phyloP scores from a whole-genome alignment of 2,797 vertebrate species.

The Semaprochilodus insignis region DNA sequence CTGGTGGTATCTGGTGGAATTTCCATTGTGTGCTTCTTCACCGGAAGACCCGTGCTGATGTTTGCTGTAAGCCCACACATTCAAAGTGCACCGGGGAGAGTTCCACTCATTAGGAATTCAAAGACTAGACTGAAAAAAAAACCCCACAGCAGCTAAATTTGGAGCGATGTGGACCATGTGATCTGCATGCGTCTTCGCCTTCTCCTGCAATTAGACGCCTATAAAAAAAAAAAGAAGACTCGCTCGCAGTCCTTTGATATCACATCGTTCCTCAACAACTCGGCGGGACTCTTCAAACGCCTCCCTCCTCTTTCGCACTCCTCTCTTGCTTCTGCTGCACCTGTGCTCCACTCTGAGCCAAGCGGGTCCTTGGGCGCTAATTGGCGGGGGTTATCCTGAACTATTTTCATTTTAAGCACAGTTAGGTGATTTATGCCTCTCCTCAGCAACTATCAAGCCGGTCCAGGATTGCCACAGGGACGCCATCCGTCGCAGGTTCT shows the following conservation, averaged over 20 bases:
- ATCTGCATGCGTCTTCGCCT: constrained; percentile 56
- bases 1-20: not conserved
- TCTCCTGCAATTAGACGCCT: constrained; percentile 75
- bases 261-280: constrained; percentile 59
- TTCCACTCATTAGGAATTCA: constrained; percentile 63
- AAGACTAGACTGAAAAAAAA: constrained; percentile 58
- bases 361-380: constrained; percentile 27
- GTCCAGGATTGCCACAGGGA: not conserved
- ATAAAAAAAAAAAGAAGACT: constrained; percentile 58
- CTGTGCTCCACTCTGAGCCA: constrained; percentile 6
- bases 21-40: constrained; percentile 44
- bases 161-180: constrained; percentile 59
- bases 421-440: constrained; percentile 25
- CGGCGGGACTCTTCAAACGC: constrained; percentile 52
- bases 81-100: constrained; percentile 30
- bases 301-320: constrained; percentile 24
- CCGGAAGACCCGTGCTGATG: constrained; percentile 63
- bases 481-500: not conserved
- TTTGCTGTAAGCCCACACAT: constrained; percentile 55
- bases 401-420: constrained; percentile 9
- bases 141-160: constrained; percentile 65
- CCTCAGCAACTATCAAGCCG: not conserved
- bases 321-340: constrained; percentile 26
- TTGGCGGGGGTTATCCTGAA: constrained; percentile 14
- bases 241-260: constrained; percentile 68